Base-by-base conservation (phyloP, 2,113 vertebrate species). In the Colaptes auratus region DNA sequence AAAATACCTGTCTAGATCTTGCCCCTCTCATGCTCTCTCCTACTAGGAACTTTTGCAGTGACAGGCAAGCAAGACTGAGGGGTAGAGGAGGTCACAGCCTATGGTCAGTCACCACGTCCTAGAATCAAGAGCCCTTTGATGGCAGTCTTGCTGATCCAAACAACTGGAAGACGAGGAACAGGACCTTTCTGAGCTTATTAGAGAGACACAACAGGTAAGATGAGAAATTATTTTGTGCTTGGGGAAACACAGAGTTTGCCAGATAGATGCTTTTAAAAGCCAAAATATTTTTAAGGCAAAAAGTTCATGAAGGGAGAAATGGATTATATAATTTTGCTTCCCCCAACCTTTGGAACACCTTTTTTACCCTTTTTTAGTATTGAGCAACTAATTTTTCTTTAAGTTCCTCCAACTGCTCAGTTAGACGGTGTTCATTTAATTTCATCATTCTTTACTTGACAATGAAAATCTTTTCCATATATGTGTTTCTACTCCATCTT, bases 171-270 rank as follows among this genome's bases (percentile, higher is more conserved):
- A 61, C 19, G 39, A 90, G 8, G 59, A 65, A 81, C 5, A 31
- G 44, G 19, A 90, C 6, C 39, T 3, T 11, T 12, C 15, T 80
- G 46, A 95, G 23, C 39, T 67, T 52, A 52, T 2, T 69, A 23
- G 52, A 56, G 4, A 24, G 5, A 27, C 15, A 23, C 8, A 89
- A 63, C 64, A 95, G 95, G 96, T 97, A 96, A 97, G 94, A 6
- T 36, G 10, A 36, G 7, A 76, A 74, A 81, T 65, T 35, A 46
- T 46, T 74, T 76, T 89, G 7, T 89, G 33, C 35, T 53, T 86
- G 30, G 15, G 31, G 15, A 85, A 88, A 55, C 2, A 10, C 3
- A 24, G 13, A 56, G 5, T 33, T 92, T n/a, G 2, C 7, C 16
- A 36, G 13, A n/a, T 42, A 24, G 20, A 9, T 63, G 13, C 21